Percentiles rank a stretch among this genome's conserved stretches.
These are phyloP conservation scores for Synanceia verrucosa DNA, from an alignment of 2,797 vertebrate species.

Conservation along the genomic window DNA sequence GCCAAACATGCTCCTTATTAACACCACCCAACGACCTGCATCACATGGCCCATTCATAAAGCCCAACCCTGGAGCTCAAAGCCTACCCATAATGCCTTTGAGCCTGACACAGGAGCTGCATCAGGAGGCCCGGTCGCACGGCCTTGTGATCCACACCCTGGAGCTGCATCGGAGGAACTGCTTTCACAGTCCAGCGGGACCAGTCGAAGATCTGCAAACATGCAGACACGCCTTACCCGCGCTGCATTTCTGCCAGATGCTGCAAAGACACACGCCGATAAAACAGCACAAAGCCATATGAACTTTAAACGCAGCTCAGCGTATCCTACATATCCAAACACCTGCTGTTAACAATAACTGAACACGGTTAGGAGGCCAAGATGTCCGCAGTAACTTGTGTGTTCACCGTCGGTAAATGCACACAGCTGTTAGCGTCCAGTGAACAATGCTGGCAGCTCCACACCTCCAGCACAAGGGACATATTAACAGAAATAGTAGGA, in stretches of 20 bases:
- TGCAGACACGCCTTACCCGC: conserved; percentile 68
- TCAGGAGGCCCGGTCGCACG: conserved; percentile 38
- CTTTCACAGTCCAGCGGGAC: conserved; percentile 56
- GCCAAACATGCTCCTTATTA: too few species aligned
- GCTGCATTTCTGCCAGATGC: conserved; percentile 49
- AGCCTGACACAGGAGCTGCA: conserved; percentile 44
- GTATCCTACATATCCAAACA: conserved; percentile 14
- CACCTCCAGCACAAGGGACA: conserved; percentile 72
- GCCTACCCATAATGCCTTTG: conserved; percentile 19
- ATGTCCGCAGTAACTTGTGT: conserved; percentile 36
- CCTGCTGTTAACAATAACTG: conserved; percentile 19
- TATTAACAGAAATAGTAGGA: conserved; percentile 71
- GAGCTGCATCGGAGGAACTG: conserved; percentile 56
- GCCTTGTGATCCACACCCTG: conserved; percentile 57
- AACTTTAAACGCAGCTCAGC: conserved; percentile 18
- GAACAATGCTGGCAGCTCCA: conserved; percentile 80
- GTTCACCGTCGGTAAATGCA: conserved; percentile 66
- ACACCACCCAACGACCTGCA: conserved; percentile 22
- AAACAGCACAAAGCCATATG: conserved; percentile 21
- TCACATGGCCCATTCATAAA: conserved; percentile 28
- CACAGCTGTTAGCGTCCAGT: conserved; percentile 73
- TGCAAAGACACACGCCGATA: conserved; percentile 33
- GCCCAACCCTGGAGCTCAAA: conserved; percentile 39
- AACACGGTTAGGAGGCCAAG: conserved; percentile 19
- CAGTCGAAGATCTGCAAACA: conserved; percentile 66